These are phyloP conservation scores for Microcebus tavaratra DNA, from an alignment of 2,113 vertebrate species.

Conservation along the genomic window DNA sequence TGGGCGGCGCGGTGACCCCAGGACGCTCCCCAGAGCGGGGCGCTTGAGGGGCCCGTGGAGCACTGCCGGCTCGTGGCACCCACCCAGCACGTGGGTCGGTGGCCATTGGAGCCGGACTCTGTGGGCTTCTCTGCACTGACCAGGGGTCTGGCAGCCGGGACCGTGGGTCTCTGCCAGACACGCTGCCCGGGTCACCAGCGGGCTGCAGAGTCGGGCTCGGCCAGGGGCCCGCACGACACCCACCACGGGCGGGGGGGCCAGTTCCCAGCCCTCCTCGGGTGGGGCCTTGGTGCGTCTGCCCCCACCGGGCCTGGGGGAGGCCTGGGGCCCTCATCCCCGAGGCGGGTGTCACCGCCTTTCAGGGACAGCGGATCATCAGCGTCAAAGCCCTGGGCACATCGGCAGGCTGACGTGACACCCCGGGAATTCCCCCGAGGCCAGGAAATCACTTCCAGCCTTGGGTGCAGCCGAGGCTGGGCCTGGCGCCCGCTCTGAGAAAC, in stretches of 20 bases:
- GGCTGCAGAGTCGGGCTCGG: background rate
- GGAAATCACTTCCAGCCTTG: too few relatives aligned
- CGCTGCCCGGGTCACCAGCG: too few relatives aligned
- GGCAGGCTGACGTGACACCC: accelerated
- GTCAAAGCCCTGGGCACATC: background rate
- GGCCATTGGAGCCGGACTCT: accelerated
- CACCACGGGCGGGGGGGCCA: background rate
- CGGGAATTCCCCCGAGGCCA: background rate
- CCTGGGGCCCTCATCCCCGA: background rate
- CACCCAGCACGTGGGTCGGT: accelerated
- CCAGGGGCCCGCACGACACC: background rate
- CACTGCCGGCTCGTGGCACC: accelerated
- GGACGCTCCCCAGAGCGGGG: too few relatives aligned
- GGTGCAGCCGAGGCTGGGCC: background rate
- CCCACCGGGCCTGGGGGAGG: background rate
- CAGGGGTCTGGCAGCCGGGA: accelerated
- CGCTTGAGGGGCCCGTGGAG: accelerated
- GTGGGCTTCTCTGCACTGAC: background rate
- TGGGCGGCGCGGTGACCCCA: accelerated
- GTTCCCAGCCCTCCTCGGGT: accelerated
- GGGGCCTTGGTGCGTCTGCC: background rate
- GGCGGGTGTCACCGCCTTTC: background rate
- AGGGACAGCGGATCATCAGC: background rate
- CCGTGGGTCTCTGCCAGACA: background rate
- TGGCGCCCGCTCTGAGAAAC: accelerated